Evolutionary conservation across 2,888 invertebrate species (phyloP).

Genomic region (Pyrocoelia pectoralis): DNA sequence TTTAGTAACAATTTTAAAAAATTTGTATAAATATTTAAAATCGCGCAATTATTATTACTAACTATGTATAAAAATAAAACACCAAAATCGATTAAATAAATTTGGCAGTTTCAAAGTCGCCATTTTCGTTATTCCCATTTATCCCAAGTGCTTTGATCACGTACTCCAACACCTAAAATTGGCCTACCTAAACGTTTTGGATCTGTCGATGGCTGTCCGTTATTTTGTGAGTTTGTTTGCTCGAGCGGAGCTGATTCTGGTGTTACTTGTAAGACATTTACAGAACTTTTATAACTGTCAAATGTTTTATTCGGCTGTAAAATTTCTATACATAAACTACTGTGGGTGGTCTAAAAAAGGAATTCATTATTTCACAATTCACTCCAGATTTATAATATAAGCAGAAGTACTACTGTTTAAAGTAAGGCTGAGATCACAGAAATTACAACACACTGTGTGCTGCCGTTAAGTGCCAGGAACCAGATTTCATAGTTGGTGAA

Average conservation of each 20-base stretch:
- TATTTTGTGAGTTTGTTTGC: constrained; percentile 17
- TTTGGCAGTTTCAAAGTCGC: neutral
- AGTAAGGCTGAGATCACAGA: no score
- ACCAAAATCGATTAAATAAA: no score
- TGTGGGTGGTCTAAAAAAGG: constrained; percentile 48
- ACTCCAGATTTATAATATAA: no score
- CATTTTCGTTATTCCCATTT: neutral
- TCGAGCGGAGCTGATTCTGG: constrained; percentile 41
- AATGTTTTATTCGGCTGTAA: constrained; percentile 49
- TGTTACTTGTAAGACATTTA: constrained; percentile 54
- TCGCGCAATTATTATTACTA: no score
- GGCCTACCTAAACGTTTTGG: constrained; percentile 51
- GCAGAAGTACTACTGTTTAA: no score
- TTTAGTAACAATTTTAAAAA: neutral
- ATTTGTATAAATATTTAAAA: no score
- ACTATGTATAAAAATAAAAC: no score
- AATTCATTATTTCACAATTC: neutral
- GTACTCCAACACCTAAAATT: constrained; percentile 55
- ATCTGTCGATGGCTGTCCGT: constrained; percentile 16
- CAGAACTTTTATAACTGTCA: constrained; percentile 53
- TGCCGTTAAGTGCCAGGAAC: no score
- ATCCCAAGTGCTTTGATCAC: constrained; percentile 43
- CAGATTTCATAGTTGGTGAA: no score
- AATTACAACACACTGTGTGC: no score
- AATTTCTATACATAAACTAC: constrained; percentile 52